Evolutionary conservation across 1,140 invertebrate genomes (phyloP).

Genomic region (Daktulosphaira vitifoliae): DNA sequence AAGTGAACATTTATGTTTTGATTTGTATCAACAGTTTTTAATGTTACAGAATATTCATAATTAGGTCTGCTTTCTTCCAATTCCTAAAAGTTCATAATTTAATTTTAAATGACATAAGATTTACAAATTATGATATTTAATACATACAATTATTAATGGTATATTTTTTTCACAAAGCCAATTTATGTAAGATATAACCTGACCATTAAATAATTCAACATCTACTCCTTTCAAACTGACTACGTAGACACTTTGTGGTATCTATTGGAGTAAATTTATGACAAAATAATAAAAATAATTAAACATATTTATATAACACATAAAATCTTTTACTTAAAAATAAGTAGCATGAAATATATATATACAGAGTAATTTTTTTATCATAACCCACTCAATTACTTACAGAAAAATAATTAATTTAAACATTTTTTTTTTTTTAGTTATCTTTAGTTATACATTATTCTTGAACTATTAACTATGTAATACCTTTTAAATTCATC

Average conservation of each 20-base stretch:
- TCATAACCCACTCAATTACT: too few relatives aligned
- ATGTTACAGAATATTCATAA: neutral
- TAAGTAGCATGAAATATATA: too few relatives aligned
- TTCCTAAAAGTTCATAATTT: conserved; percentile 11
- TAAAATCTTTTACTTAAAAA: too few relatives aligned
- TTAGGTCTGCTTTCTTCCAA: neutral
- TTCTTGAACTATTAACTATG: too few relatives aligned
- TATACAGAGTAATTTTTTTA: too few relatives aligned
- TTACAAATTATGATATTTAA: neutral
- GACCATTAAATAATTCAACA: neutral
- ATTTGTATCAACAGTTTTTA: conserved; percentile 17
- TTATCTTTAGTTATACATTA: too few relatives aligned
- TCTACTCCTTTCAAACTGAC: neutral
- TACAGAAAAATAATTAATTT: too few relatives aligned
- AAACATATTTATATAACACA: too few relatives aligned
- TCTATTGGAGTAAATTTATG: neutral
- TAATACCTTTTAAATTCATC: too few relatives aligned
- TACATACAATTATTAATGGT: conserved; percentile 21
- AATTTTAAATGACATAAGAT: neutral
- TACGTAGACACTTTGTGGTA: conserved; percentile 3
- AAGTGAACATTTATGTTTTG: conserved; percentile 16
- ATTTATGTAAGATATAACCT: conserved; percentile 11
- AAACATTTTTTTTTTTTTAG: too few relatives aligned
- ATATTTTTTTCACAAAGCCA: conserved; percentile 14
- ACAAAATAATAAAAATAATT: too few relatives aligned